Evolutionary conservation across 1,140 invertebrate genomes (phyloP), one percentile per base, ranked within the genome.

Genomic region (Hyphantria cunea): DNA sequence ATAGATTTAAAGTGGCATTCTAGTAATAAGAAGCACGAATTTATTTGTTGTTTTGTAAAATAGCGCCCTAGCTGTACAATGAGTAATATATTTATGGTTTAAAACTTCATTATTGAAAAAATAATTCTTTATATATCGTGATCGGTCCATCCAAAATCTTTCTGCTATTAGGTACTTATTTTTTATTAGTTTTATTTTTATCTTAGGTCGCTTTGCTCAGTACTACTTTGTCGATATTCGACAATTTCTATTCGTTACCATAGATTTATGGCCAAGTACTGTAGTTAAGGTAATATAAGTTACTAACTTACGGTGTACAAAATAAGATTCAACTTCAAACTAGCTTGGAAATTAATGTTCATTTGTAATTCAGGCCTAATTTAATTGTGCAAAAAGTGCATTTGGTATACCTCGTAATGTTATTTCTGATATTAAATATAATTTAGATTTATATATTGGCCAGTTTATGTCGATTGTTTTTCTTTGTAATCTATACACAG

Each of bases 11-110:
- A 71, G 72, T 76, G 80, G 81, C 80, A 81, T 85, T 84, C 54
- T 88, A 88, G 84, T 50, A 51, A 62, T 89, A 89, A 86, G 80
- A 75, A 76, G 86, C 86, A 89, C 86, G 86, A 89, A 89, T 89
- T 89, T 89, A 89, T 88, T 89, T 89, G 84, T 88, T 90, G 78
- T 78, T 88, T 88, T 90, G 78, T 84, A 82, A 78, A 77, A 78
- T 85, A 86, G 76, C 76, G 77, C 76, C 70, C 72, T 86, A 86
- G 76, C 78, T 79, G 68, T 82, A 86, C 55, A 33, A 77, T 82
- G 71, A 78, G 65, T 86, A 84, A 84, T 84, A 81, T 89, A 87
- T 85, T 81, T 82, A 73, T 81, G 65, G 76, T 79, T 75, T 76
- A 76, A 60, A 59, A 33, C 8, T 74, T 58, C 65, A 73, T 74